Conservation (phyloP, 2,888 invertebrate genomes). For the Aphidius colemani region DNA sequence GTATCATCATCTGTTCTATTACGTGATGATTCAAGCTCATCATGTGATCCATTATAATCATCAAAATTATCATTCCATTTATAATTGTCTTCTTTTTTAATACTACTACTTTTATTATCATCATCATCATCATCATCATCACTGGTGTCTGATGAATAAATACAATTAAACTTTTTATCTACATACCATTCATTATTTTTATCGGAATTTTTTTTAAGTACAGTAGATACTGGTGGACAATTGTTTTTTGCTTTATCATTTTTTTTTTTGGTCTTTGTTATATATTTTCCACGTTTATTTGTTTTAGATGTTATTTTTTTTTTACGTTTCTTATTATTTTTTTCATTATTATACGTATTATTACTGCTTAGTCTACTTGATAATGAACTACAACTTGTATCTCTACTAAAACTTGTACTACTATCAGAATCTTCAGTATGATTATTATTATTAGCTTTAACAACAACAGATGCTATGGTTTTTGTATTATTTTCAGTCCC, state of each 20-base stretch:
- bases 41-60: background rate
- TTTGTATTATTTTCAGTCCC: slow-evolving; percentile 10
- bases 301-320: slow-evolving; percentile 21
- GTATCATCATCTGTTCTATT: background rate
- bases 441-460: background rate
- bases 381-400: background rate
- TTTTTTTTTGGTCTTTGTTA: background rate
- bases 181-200: slow-evolving; percentile 33
- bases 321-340: slow-evolving; percentile 24
- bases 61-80: too few species aligned
- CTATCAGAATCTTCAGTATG: slow-evolving; percentile 8
- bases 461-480: background rate
- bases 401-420: slow-evolving; percentile 18
- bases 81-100: too few species aligned
- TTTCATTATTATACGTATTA: slow-evolving; percentile 19
- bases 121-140: background rate
- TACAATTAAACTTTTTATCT: slow-evolving; percentile 6
- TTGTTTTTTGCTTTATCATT: slow-evolving; percentile 9
- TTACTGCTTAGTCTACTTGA: slow-evolving; percentile 17
- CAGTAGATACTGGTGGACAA: slow-evolving; percentile 21
- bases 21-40: background rate
- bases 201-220: slow-evolving; percentile 27
- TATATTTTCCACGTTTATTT: slow-evolving; percentile 7
- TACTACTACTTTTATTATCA: slow-evolving; percentile 2
- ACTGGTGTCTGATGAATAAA: background rate